These are phyloP conservation scores for Megamerina dolium DNA, from an alignment of 2,888 invertebrate species.

Conservation along the genomic window DNA sequence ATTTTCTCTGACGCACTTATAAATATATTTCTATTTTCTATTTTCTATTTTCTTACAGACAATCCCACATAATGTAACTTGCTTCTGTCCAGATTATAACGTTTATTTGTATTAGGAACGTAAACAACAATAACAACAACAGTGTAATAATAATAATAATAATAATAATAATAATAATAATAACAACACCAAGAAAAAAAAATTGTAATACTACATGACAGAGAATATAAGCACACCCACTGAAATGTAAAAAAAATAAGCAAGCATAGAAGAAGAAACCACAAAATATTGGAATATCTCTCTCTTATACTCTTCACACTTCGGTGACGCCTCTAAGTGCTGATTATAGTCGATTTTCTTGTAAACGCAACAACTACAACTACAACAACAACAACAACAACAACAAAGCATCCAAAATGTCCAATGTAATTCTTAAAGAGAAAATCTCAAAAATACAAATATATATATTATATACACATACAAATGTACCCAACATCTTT, in stretches of 20 bases:
- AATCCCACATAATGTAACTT: conserved; percentile 30
- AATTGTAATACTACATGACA: not conserved
- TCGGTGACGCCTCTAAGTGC: too few relatives aligned
- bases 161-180: conserved; percentile 7
- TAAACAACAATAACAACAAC: too few relatives aligned
- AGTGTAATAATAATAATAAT: conserved; percentile 7
- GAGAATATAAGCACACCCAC: conserved; percentile 5
- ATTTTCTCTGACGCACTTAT: too few relatives aligned
- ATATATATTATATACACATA: too few relatives aligned
- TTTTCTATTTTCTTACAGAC: conserved; percentile 24
- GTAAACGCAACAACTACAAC: too few relatives aligned
- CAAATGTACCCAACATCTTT: conserved; percentile 1
- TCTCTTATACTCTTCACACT: too few relatives aligned
- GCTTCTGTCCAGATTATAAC: conserved; percentile 26
- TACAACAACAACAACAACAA: too few relatives aligned
- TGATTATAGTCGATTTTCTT: too few relatives aligned
- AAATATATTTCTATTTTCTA: too few relatives aligned
- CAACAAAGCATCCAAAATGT: conserved; percentile 28
- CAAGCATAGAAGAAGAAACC: conserved; percentile 5
- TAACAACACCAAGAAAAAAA: conserved; percentile 10
- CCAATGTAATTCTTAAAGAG: too few relatives aligned
- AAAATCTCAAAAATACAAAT: too few relatives aligned
- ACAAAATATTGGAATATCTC: not conserved
- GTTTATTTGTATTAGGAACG: conserved; percentile 18
- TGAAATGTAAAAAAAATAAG: conserved; percentile 3